A percentile compares a stretch with the other conserved stretches of the same genome.
phyloP scores from a whole-genome alignment of 2,888 invertebrate species.

The Acleris cristana region DNA sequence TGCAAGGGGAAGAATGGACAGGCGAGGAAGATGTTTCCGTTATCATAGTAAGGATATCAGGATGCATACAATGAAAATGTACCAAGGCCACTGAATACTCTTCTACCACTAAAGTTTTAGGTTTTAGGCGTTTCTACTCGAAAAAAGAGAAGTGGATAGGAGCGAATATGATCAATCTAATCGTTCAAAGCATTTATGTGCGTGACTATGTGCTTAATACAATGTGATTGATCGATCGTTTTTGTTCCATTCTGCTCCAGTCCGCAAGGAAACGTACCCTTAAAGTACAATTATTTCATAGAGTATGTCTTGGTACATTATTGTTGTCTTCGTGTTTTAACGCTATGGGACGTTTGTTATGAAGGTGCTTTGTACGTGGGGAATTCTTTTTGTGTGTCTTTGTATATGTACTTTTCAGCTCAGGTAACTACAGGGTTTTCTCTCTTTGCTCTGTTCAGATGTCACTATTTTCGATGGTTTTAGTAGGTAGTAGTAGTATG shows the following conservation, averaged over 20 bases:
- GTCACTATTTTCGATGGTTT: not conserved
- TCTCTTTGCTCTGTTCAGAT: not conserved
- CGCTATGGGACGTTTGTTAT: constrained; percentile 2
- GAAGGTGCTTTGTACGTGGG: constrained; percentile 14
- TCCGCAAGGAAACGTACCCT: too few species aligned
- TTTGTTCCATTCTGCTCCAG: too few species aligned
- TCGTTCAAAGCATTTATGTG: not conserved
- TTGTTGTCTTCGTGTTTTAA: constrained; percentile 6
- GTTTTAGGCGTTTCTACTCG: too few species aligned
- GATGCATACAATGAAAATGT: not conserved
- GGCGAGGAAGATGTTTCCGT: constrained; percentile 69
- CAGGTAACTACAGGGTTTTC: not conserved
- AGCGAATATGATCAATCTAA: constrained; percentile 13
- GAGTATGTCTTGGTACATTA: constrained; percentile 3
- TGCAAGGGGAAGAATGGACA: constrained; percentile 73
- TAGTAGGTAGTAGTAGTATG: too few species aligned
- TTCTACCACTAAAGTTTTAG: too few species aligned
- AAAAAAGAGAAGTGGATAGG: too few species aligned
- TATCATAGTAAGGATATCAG: constrained; percentile 65
- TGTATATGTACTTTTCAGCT: constrained; percentile 10
- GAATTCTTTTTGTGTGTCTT: not conserved
- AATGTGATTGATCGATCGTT: too few species aligned
- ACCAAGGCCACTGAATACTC: not conserved
- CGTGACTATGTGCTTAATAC: constrained; percentile 20
- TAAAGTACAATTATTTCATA: too few species aligned